phyloP scores from a whole-genome alignment of 2,888 invertebrate species.

The Seladonia tumulorum region DNA sequence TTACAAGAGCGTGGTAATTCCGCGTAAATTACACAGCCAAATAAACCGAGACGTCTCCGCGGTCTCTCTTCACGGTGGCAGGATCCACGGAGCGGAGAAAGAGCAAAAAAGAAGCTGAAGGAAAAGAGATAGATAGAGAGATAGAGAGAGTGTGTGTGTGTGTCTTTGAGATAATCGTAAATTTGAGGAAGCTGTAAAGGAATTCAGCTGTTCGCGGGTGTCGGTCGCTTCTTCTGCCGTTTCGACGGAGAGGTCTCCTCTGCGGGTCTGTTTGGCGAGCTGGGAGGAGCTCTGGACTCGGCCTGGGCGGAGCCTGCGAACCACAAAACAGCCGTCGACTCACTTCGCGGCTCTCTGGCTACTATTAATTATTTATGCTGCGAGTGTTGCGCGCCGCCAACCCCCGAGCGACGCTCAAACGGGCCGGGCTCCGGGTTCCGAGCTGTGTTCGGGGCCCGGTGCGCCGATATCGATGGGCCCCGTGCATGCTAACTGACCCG shows the following conservation, averaged over 20 bases:
- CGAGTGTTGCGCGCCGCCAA: conserved; percentile 79
- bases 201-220: conserved; percentile 31
- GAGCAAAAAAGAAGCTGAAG: neutral
- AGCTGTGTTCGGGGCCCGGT: neutral
- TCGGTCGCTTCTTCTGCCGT: conserved; percentile 49
- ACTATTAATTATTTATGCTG: conserved; percentile 84
- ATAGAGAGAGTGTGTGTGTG: neutral
- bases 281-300: conserved; percentile 82
- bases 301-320: conserved; percentile 83
- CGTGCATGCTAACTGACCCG: neutral
- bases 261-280: conserved; percentile 51
- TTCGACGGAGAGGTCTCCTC: conserved; percentile 26
- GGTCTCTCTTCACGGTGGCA: conserved; percentile 3
- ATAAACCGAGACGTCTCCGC: conserved; percentile 42
- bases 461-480: conserved; percentile 58
- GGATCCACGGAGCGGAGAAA: neutral
- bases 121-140: conserved; percentile 30
- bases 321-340: conserved; percentile 80
- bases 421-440: conserved; percentile 50
- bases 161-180: conserved; percentile 51
- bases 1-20: conserved; percentile 62
- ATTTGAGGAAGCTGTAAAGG: conserved; percentile 21
- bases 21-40: conserved; percentile 59
- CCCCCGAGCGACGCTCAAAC: conserved; percentile 63
- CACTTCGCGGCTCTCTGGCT: conserved; percentile 79